phyloP scores from a whole-genome alignment of 2,113 vertebrate genomes.

The Trematomus loennbergii region DNA sequence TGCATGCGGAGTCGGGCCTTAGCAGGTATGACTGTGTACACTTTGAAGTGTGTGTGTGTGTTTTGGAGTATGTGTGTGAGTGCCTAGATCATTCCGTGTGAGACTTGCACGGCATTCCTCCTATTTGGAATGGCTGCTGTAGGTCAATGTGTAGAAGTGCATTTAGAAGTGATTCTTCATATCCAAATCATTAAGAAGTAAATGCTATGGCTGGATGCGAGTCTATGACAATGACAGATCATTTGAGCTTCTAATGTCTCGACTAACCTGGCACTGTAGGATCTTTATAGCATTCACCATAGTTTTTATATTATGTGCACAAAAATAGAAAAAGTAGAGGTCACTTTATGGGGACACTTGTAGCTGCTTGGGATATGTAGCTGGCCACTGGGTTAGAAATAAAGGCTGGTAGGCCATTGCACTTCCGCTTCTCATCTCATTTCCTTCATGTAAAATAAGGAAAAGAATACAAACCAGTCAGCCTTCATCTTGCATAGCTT shows the following conservation, averaged over 20 bases:
- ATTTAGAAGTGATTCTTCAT: conserved; percentile 75
- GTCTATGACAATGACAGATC: conserved; percentile 74
- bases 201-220: conserved; percentile 60
- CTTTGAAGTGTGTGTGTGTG: conserved; percentile 7
- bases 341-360: conserved; percentile 77
- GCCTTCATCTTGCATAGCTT: conserved; percentile 80
- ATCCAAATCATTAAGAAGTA: conserved; percentile 71
- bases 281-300: conserved; percentile 78
- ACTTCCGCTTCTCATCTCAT: conserved; percentile 84
- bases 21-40: conserved; percentile 49
- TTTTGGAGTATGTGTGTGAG: conserved; percentile 47
- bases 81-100: conserved; percentile 76
- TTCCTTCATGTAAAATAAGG: conserved; percentile 72
- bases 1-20: conserved; percentile 62
- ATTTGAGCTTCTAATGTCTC: conserved; percentile 72
- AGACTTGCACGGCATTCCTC: conserved; percentile 77
- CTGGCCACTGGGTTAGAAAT: conserved; percentile 80
- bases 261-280: conserved; percentile 70
- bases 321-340: conserved; percentile 72
- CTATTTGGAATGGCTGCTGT: conserved; percentile 69
- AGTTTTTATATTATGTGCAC: conserved; percentile 81
- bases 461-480: conserved; percentile 68
- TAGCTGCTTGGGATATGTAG: conserved; percentile 82
- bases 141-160: conserved; percentile 77
- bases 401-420: conserved; percentile 80